Conservation (phyloP, 1,140 invertebrate species). For the Sarcophaga bullata region DNA sequence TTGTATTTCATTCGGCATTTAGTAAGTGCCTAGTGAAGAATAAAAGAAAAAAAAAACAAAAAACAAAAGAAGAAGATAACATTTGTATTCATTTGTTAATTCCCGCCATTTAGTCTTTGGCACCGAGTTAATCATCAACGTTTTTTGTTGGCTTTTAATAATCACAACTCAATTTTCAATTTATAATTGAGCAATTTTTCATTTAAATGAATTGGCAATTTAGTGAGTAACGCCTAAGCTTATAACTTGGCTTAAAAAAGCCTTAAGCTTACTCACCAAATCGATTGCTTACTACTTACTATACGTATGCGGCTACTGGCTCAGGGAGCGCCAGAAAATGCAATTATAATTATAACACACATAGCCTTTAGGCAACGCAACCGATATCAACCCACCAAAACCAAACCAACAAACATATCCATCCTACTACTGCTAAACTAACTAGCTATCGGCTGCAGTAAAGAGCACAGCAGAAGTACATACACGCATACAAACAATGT, state of each 20-base stretch:
- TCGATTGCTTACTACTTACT: neutral
- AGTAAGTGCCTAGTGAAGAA: too few species aligned
- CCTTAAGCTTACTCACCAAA: too few species aligned
- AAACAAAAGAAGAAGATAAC: neutral
- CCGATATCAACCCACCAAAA: too few species aligned
- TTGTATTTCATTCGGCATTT: too few species aligned
- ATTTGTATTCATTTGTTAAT: slow-evolving; percentile 33
- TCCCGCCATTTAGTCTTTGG: slow-evolving; percentile 21
- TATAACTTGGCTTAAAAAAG: neutral
- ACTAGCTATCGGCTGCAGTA: too few species aligned
- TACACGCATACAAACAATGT: neutral
- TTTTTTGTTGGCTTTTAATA: slow-evolving; percentile 42
- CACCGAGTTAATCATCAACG: slow-evolving; percentile 23
- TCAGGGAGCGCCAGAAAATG: slow-evolving; percentile 48
- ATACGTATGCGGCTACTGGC: neutral
- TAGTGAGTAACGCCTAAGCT: slow-evolving; percentile 40
- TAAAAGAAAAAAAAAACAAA: neutral
- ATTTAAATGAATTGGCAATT: slow-evolving; percentile 58
- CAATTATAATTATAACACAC: slow-evolving; percentile 67
- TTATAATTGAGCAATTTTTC: slow-evolving; percentile 66
- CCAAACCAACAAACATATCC: too few species aligned
- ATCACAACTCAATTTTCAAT: slow-evolving; percentile 46
- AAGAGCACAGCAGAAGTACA: neutral
- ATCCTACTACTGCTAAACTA: too few species aligned
- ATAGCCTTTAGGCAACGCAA: slow-evolving; percentile 49